phyloP scores from a whole-genome alignment of 2,113 vertebrate genomes.

The Cavia aperea region DNA sequence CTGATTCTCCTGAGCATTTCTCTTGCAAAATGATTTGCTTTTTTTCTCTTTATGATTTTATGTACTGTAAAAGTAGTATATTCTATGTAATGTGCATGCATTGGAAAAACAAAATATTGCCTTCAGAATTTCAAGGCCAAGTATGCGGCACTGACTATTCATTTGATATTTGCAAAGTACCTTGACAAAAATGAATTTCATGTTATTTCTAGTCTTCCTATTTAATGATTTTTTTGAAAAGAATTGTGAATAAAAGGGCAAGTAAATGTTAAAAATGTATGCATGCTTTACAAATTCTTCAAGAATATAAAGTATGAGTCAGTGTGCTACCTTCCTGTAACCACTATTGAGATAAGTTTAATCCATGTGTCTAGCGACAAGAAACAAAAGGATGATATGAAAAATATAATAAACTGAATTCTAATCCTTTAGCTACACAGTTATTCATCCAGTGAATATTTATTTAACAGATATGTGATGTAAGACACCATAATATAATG shows the following conservation, averaged over 20 bases:
- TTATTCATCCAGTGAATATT: not conserved
- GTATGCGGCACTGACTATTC: not conserved
- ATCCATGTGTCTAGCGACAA: not conserved
- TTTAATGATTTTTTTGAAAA: constrained; percentile 56
- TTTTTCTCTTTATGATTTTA: not conserved
- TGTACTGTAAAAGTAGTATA: not conserved
- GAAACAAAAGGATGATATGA: not conserved
- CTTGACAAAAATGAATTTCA: constrained; percentile 37
- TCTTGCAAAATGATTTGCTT: not conserved
- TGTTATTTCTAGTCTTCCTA: constrained; percentile 40
- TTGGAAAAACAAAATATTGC: constrained; percentile 23
- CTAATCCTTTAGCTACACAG: not conserved
- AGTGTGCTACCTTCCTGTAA: not conserved
- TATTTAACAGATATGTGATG: not conserved
- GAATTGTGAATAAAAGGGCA: constrained; percentile 50
- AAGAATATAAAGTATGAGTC: constrained; percentile 5
- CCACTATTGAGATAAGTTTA: not conserved
- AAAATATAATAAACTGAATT: not conserved
- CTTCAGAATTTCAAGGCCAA: constrained; percentile 47
- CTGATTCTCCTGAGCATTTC: not conserved
- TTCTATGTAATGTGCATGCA: not conserved
- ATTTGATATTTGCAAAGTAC: constrained; percentile 57
- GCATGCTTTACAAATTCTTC: constrained; percentile 30
- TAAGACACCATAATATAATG: not conserved
- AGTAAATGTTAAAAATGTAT: constrained; percentile 55